A percentile compares a stretch with the other conserved stretches of the same genome.
phyloP scores from a whole-genome alignment of 1,140 invertebrate genomes.

The Drosophila rhopaloa region DNA sequence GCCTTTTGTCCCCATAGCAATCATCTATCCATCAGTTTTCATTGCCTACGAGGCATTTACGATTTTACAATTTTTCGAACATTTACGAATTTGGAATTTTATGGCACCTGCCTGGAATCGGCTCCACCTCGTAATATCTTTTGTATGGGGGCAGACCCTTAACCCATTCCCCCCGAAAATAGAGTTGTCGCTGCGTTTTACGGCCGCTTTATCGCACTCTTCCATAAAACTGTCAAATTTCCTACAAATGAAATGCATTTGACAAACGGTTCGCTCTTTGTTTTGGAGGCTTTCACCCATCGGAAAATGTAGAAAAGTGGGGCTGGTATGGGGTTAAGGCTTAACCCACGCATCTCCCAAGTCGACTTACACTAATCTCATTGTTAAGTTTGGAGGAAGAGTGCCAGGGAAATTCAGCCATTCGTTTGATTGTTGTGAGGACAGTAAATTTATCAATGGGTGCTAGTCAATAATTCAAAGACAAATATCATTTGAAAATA shows the following conservation, averaged over 20 bases:
- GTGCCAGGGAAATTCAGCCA: neutral
- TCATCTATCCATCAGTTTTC: conserved; percentile 34
- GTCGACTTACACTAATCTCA: conserved; percentile 1
- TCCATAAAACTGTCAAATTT: conserved; percentile 58
- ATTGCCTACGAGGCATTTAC: conserved; percentile 29
- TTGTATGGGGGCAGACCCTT: neutral
- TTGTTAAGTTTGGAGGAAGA: conserved; percentile 12
- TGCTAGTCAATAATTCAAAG: neutral
- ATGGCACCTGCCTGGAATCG: conserved; percentile 41
- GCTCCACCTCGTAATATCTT: conserved; percentile 40
- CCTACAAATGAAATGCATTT: conserved; percentile 51
- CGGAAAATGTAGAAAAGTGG: neutral
- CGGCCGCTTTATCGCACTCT: conserved; percentile 36
- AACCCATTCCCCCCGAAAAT: conserved; percentile 14
- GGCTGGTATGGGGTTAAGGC: conserved; percentile 8
- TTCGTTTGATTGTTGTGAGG: too few species aligned
- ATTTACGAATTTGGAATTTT: conserved; percentile 27
- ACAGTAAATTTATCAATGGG: neutral
- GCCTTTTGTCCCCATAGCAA: conserved; percentile 1
- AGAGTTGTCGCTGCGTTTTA: conserved; percentile 51
- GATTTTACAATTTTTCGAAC: conserved; percentile 27
- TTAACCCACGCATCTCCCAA: conserved; percentile 27
- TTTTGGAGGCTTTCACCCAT: conserved; percentile 6
- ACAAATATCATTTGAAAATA: too few species aligned
- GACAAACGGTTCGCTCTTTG: conserved; percentile 41